These are phyloP conservation scores for Mesorhabditis sp. DNA, from an alignment of 2,888 invertebrate species.

Conservation along the genomic window DNA sequence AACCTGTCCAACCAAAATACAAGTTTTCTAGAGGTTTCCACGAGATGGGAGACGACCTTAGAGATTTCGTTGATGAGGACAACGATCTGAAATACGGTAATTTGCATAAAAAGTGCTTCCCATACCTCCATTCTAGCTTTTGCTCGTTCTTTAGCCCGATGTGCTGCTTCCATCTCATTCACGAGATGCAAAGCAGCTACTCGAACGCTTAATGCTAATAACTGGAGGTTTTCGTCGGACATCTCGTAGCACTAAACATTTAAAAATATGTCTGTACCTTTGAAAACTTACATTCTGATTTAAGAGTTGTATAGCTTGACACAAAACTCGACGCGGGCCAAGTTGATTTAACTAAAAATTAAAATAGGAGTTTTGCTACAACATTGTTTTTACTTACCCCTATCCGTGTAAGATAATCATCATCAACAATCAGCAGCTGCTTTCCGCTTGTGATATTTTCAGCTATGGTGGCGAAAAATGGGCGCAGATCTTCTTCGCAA, in stretches of 20 bases:
- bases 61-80: slow-evolving; percentile 35
- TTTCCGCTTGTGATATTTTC: slow-evolving; percentile 65
- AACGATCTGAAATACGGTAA: slow-evolving; percentile 26
- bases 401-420: slow-evolving; percentile 81
- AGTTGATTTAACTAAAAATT: slow-evolving; percentile 5
- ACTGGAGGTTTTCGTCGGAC: slow-evolving; percentile 85
- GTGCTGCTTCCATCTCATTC: slow-evolving; percentile 22
- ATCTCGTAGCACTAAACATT: slow-evolving; percentile 78
- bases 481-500: slow-evolving; percentile 32
- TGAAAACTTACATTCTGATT: slow-evolving; percentile 12
- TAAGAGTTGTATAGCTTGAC: background rate
- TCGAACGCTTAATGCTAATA: slow-evolving; percentile 78
- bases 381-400: slow-evolving; percentile 70
- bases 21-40: slow-evolving; percentile 79
- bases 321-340: background rate
- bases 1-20: slow-evolving; percentile 86
- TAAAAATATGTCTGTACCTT: background rate
- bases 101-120: slow-evolving; percentile 10
- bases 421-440: slow-evolving; percentile 77
- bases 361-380: slow-evolving; percentile 10
- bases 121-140: slow-evolving; percentile 10
- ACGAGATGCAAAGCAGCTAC: slow-evolving; percentile 64
- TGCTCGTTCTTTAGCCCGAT: slow-evolving; percentile 18
- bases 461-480: slow-evolving; percentile 27
- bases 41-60: slow-evolving; percentile 72